Base-by-base conservation (phyloP, 2,797 vertebrate species). In the Arremon aurantiirostris region DNA sequence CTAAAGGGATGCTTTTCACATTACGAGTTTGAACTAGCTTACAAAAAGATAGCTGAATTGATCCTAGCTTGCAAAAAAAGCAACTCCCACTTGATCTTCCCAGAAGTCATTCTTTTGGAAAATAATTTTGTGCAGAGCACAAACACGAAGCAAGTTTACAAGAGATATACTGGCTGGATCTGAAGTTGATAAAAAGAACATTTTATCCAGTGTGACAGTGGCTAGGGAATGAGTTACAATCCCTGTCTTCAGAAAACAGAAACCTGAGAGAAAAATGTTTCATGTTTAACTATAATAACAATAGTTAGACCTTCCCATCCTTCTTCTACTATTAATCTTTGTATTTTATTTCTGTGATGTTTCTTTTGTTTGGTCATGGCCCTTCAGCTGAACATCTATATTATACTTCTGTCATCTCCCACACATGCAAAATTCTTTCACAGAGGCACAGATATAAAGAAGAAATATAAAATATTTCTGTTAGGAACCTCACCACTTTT, bases 211-310 rank as follows among this genome's bases (percentile, higher is more conserved):
- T 76, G 32, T 94, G 86, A 92, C 82, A 85, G 65, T 41, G 73
- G 63, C 63, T 76, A 92, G 39, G 50, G 59, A 94, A 93, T 79
- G 73, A 95, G 47, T 80, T 90, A 84, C 50, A 17, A 41, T 30
- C 55, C 14, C 59, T 90, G 70, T 44, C 87, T 95, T 92, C 71
- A 82, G 59, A 84, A 94, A 89, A 90, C 23, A 89, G 66, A 95
- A 96, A 90, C 26, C 59, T 84, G 59, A 84, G 82, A 86, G 77
- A 93, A 95, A 94, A 93, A 90, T 79, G 37, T 34, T 88, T 83
- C 89, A 52, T 44, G 55, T 86, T 86, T 78, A 72, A 47, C 70
- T 84, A 24, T 50, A 91, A 94, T 79, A 86, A 77, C 4, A 6
- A 61, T 35, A 79, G 83, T 76, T 90, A 86, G 60, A 89, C 28